Percentiles rank a stretch among this genome's conserved stretches.
phyloP scores from a whole-genome alignment of 30 jellyfish, hydroid and myxozoan species.

The Hydractinia echinata region DNA sequence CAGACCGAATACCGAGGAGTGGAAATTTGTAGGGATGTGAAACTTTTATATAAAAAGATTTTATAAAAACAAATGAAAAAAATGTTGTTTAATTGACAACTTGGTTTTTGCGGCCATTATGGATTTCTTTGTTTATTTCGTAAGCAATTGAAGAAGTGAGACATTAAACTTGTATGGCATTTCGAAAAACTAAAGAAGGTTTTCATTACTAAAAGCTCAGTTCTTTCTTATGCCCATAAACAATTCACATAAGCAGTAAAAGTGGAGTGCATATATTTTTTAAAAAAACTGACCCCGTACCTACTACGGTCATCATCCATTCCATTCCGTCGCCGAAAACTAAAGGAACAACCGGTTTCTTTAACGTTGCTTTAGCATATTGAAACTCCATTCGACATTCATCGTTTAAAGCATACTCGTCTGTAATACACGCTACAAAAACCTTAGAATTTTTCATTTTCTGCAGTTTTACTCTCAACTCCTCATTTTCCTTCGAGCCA shows the following conservation, averaged over 20 bases:
- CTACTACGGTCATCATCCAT: slow-evolving; percentile 66
- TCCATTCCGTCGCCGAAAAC: slow-evolving; percentile 79
- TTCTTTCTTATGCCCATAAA: background rate
- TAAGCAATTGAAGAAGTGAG: too few species aligned
- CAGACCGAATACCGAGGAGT: too few species aligned
- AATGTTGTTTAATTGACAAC: too few species aligned
- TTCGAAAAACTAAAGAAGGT: too few species aligned
- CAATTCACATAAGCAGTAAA: background rate
- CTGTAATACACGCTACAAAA: slow-evolving; percentile 76
- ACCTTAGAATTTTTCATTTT: slow-evolving; percentile 62
- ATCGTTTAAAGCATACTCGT: slow-evolving; percentile 54
- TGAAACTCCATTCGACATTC: slow-evolving; percentile 78
- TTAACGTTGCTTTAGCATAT: slow-evolving; percentile 55
- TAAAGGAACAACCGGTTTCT: slow-evolving; percentile 61
- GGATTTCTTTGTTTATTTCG: too few species aligned
- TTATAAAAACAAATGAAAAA: too few species aligned
- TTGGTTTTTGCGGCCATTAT: too few species aligned
- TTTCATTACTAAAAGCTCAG: too few species aligned
- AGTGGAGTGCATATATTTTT: background rate
- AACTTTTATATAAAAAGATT: too few species aligned
- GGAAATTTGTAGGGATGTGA: too few species aligned
- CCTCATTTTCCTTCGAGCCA: slow-evolving; percentile 31
- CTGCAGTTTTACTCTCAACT: slow-evolving; percentile 37
- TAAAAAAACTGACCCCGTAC: slow-evolving; percentile 14
- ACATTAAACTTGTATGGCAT: too few species aligned